These are phyloP conservation scores for Hydropotes inermis DNA, from an alignment of 2,113 vertebrate species.

Conservation along the genomic window DNA sequence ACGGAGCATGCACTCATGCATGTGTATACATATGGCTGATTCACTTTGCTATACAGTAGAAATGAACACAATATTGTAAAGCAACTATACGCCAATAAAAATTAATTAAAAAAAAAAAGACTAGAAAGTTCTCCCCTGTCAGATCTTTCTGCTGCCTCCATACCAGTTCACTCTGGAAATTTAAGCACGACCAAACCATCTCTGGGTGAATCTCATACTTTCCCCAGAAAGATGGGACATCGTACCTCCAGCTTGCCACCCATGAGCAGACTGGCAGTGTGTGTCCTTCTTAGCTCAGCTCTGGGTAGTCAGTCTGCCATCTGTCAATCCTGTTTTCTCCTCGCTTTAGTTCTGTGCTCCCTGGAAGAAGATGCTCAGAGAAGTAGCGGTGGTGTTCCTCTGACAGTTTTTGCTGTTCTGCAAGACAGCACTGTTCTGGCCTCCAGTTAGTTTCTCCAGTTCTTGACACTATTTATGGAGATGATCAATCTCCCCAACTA, in stretches of 20 bases:
- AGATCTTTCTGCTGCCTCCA: not conserved
- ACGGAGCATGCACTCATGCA: rapidly evolving
- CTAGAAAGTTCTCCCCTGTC: not conserved
- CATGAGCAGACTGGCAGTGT: not conserved
- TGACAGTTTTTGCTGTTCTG: not conserved
- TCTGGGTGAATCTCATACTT: not conserved
- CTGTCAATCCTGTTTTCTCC: not conserved
- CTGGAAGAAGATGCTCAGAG: not conserved
- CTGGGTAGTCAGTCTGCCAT: not conserved
- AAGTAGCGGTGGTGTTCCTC: not conserved
- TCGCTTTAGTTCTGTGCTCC: not conserved
- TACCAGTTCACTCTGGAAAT: not conserved
- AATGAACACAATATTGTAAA: not conserved
- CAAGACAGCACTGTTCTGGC: not conserved
- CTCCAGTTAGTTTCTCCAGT: not conserved
- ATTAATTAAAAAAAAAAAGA: not conserved
- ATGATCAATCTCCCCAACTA: not conserved
- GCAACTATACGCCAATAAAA: not conserved
- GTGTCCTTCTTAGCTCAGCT: not conserved
- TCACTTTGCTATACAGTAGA: not conserved
- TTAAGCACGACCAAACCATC: not conserved
- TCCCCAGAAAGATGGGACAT: not conserved
- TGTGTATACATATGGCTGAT: rapidly evolving
- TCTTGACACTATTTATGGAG: not conserved
- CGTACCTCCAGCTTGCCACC: not conserved